These are phyloP conservation scores for Macroteleia sp. DNA, from an alignment of 2,888 invertebrate species.

Conservation along the genomic window DNA sequence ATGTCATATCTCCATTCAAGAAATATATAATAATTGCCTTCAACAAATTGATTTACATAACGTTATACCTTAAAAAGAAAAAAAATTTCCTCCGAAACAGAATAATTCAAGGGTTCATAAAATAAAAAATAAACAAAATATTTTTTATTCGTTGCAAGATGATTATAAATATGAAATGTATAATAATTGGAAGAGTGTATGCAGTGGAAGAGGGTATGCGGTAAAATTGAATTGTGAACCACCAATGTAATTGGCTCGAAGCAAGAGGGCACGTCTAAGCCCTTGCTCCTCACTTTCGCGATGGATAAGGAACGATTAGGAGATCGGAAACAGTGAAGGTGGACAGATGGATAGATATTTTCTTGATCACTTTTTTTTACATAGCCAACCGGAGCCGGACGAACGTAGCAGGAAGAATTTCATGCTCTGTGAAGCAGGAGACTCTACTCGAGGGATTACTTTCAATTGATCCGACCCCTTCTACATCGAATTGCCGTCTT, in stretches of 20 bases:
- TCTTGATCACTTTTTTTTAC: constrained; percentile 49
- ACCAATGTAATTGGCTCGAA: constrained; percentile 77
- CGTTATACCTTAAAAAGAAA: too few species aligned
- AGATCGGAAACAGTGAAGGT: constrained; percentile 61
- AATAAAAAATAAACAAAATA: too few species aligned
- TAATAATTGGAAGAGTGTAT: constrained; percentile 34
- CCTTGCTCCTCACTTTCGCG: constrained; percentile 22
- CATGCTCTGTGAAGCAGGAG: constrained; percentile 79
- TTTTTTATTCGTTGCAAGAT: too few species aligned
- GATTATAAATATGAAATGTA: constrained; percentile 50
- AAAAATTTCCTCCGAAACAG: too few species aligned
- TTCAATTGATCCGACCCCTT: constrained; percentile 80
- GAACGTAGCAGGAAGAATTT: constrained; percentile 80
- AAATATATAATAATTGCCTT: too few species aligned
- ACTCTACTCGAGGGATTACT: constrained; percentile 82
- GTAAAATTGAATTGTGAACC: constrained; percentile 77
- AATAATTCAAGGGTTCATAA: too few species aligned
- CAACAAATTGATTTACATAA: too few species aligned
- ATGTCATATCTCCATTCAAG: too few species aligned
- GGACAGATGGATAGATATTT: constrained; percentile 56
- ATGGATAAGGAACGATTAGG: constrained; percentile 76
- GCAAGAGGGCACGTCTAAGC: constrained; percentile 68
- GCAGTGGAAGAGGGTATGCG: not conserved
- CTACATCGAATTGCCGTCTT: constrained; percentile 62
- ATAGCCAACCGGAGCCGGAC: constrained; percentile 24